phyloP scores from a whole-genome alignment of 2,888 invertebrate genomes.

The Zhuqinia jingwanae region DNA sequence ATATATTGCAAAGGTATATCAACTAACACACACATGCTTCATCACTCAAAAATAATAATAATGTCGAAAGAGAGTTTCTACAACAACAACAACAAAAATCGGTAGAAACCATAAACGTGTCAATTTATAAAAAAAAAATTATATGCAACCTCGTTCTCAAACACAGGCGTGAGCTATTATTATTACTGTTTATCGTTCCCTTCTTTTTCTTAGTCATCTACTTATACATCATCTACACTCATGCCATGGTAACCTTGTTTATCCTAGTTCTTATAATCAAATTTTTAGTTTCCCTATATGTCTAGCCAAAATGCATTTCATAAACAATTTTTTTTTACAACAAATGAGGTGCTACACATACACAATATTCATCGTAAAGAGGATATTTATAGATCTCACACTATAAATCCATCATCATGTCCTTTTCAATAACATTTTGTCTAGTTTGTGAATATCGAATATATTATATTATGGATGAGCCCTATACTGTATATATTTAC shows the following conservation, averaged over 20 bases:
- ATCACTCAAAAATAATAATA: too few relatives aligned
- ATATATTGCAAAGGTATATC: conserved; percentile 96
- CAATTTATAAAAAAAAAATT: conserved; percentile 31
- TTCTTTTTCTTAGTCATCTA: background rate
- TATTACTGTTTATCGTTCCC: conserved; percentile 34
- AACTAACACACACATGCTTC: too few relatives aligned
- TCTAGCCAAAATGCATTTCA: too few relatives aligned
- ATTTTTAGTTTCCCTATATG: background rate
- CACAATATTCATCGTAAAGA: background rate
- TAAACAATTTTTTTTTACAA: too few relatives aligned
- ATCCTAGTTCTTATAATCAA: background rate
- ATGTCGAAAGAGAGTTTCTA: too few relatives aligned
- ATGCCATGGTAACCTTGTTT: background rate
- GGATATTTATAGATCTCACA: conserved; percentile 58
- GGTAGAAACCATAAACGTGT: conserved; percentile 17
- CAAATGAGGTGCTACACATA: too few relatives aligned
- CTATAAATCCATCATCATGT: conserved; percentile 62
- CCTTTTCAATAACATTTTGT: conserved; percentile 39
- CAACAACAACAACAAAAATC: too few relatives aligned
- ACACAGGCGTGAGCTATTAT: conserved; percentile 2
- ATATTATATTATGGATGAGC: background rate
- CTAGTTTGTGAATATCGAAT: background rate
- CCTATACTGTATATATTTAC: too few relatives aligned
- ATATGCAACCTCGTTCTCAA: background rate
- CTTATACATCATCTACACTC: too few relatives aligned